Evolutionary conservation across 2,797 vertebrate species (phyloP), one percentile per base, ranked within the genome.

Genomic region (Typhlichthys subterraneus): DNA sequence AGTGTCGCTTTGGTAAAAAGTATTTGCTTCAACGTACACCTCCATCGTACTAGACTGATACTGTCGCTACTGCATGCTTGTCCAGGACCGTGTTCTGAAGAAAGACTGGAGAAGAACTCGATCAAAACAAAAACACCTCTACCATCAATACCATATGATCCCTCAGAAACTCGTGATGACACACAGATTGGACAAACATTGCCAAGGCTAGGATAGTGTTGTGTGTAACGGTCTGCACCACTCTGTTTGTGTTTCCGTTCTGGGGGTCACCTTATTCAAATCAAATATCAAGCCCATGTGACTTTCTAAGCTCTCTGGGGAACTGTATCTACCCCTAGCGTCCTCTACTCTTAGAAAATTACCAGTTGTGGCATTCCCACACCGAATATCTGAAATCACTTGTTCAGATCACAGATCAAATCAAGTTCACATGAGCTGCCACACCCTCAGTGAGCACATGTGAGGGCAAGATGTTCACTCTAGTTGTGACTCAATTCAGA

Each of bases 351-450:
- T 70, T 68, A 61, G 19, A 45, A 80, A 85, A 85, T 90, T 86
- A 87, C 59, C 49, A 1, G 55, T 51, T 57, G 78, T 81, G 67
- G 74, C 53, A 19, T 67, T 73, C 67, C 67, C 59, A 78, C 58
- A 63, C 54, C 65, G 80, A 75, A 47, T 58, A 75, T 69, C 72
- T 19, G 1, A 80, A 46, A 49, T 72, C 60, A 67, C 59, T 78
- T 0, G 49, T 72, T 81, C 70, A 77, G 62, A 80, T 72, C 66
- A 67, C 14, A 17, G 56, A 80, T 71, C 62, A 56, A 67, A 71
- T 29, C 67, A 82, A 72, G 88, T 75, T 90, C 89, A 87, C 74
- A 72, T 81, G 76, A 56, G 63, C 69, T 0, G 73, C 85, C 90
- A 82, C 89, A 62, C 86, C 91, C 80, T 79, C 61, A 4, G 61